A percentile compares a stretch with the other conserved stretches of the same genome.
These are phyloP conservation scores for Ibidorhyncha struthersii DNA, from an alignment of 2,113 vertebrate species.

Conservation along the genomic window DNA sequence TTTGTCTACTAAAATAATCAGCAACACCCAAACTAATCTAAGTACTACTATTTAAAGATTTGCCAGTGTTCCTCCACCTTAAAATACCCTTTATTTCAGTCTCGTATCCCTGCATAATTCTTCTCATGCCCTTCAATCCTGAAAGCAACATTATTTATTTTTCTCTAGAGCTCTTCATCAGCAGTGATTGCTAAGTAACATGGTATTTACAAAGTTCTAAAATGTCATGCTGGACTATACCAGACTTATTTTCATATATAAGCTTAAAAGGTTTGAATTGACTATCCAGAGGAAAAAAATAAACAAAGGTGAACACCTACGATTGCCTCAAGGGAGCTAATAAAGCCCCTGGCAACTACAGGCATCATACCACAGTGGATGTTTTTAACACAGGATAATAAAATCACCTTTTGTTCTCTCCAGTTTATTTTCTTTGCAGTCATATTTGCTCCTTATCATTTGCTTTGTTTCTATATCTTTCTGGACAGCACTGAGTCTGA, in stretches of 20 bases:
- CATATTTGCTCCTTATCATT: conserved; percentile 82
- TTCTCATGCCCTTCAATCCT: background rate
- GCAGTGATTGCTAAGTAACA: background rate
- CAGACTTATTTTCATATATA: background rate
- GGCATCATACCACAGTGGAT: background rate
- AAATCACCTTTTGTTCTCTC: conserved; percentile 95
- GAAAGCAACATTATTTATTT: background rate
- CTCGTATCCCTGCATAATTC: background rate
- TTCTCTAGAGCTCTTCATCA: background rate
- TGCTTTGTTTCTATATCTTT: conserved; percentile 84
- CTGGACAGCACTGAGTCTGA: conserved; percentile 85
- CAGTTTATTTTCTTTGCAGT: conserved; percentile 95
- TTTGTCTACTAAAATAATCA: background rate
- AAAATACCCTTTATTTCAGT: background rate
- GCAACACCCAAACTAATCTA: background rate
- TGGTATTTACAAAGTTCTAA: background rate
- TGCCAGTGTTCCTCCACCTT: background rate
- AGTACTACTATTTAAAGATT: background rate
- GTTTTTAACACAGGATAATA: background rate
- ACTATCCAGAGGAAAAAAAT: background rate
- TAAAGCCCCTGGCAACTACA: background rate
- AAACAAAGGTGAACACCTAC: background rate
- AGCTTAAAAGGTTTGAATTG: background rate
- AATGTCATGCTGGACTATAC: background rate
- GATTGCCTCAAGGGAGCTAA: background rate